A percentile compares a stretch with the other conserved stretches of the same genome.
Evolutionary conservation across 92 coral and sea anemone species (phyloP).

Genomic region (Virgularia gustaviana): DNA sequence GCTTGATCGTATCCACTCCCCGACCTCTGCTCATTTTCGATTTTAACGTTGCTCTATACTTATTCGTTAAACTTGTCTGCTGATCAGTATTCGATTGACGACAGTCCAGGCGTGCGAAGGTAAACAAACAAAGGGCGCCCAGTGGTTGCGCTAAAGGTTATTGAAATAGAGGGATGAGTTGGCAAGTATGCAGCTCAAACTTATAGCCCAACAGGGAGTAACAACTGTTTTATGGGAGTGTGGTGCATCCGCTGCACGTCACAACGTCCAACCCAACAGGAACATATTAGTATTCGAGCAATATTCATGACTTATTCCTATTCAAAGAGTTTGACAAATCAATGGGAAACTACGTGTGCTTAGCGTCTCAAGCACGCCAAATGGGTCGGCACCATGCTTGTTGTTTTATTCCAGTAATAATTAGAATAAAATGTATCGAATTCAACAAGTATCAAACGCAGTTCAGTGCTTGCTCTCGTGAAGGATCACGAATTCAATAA

Average conservation of each 20-base stretch:
- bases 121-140: too few relatives aligned
- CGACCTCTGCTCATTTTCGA: conserved; percentile 32
- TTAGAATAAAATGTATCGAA: too few relatives aligned
- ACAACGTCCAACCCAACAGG: background rate
- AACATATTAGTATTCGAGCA: conserved; percentile 1
- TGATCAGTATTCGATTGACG: background rate
- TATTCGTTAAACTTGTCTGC: too few relatives aligned
- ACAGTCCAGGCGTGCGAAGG: background rate
- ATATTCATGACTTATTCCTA: conserved; percentile 14
- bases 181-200: conserved; percentile 15
- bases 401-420: too few relatives aligned
- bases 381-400: too few relatives aligned
- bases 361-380: too few relatives aligned
- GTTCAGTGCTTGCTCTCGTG: too few relatives aligned
- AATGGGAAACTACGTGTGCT: too few relatives aligned
- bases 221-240: conserved; percentile 4
- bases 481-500: too few relatives aligned
- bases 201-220: conserved; percentile 4
- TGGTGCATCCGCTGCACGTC: conserved; percentile 21
- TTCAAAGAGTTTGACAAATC: background rate
- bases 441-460: too few relatives aligned
- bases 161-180: too few relatives aligned
- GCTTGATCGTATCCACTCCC: conserved; percentile 20
- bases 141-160: too few relatives aligned
- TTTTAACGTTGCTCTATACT: background rate